phyloP scores from a whole-genome alignment of 2,888 invertebrate species.

The Rhagophthalmus giganteus region DNA sequence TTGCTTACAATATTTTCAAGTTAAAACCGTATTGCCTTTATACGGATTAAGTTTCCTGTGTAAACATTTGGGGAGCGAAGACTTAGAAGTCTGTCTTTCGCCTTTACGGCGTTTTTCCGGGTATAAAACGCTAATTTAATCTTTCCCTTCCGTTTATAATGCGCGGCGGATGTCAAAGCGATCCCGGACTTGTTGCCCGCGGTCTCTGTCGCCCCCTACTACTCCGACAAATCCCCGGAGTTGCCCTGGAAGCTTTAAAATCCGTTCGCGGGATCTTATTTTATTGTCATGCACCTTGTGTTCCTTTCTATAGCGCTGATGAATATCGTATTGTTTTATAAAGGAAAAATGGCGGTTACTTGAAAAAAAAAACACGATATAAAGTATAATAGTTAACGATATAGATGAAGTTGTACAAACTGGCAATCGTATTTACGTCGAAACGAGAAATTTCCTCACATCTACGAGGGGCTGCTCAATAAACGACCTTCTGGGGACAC shows the following conservation, averaged over 20 bases:
- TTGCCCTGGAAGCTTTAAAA: constrained; percentile 48
- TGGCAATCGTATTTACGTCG: too few species aligned
- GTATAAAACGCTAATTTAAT: constrained; percentile 48
- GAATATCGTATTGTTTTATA: too few species aligned
- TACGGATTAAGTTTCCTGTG: constrained; percentile 36
- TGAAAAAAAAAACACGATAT: constrained; percentile 1
- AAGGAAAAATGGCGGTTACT: too few species aligned
- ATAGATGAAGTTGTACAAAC: too few species aligned
- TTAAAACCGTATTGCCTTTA: constrained; percentile 28
- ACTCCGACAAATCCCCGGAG: constrained; percentile 44
- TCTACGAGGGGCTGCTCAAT: too few species aligned
- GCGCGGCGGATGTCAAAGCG: constrained; percentile 42
- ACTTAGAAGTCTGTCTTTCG: constrained; percentile 38
- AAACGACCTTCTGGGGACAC: too few species aligned
- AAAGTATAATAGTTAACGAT: too few species aligned
- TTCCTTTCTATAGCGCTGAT: constrained; percentile 9
- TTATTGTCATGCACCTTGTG: constrained; percentile 47
- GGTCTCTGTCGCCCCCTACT: constrained; percentile 45
- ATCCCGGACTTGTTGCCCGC: constrained; percentile 50
- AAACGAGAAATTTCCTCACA: too few species aligned
- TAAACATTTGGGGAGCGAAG: constrained; percentile 37
- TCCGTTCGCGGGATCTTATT: constrained; percentile 44
- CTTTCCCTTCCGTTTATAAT: constrained; percentile 41
- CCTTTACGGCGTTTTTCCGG: constrained; percentile 41
- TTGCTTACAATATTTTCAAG: constrained; percentile 27